These are phyloP conservation scores for Philaethria dido DNA, from an alignment of 2,888 invertebrate genomes.

Conservation along the genomic window DNA sequence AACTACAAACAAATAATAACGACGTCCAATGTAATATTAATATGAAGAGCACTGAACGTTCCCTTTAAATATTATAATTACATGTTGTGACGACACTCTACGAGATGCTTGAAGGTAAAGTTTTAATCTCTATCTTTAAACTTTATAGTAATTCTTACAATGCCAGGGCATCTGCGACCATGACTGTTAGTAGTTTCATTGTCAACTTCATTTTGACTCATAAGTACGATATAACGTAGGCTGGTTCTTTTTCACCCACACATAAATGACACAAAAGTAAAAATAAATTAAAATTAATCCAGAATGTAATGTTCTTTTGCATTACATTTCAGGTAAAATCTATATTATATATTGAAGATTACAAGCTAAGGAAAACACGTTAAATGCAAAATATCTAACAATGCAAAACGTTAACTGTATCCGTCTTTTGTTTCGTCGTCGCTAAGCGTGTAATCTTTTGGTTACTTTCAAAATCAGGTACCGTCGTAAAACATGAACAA, in stretches of 20 bases:
- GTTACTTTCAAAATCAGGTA: slow-evolving; percentile 23
- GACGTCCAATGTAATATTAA: slow-evolving; percentile 8
- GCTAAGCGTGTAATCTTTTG: slow-evolving; percentile 18
- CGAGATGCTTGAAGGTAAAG: slow-evolving; percentile 14
- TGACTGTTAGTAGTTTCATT: slow-evolving; percentile 38
- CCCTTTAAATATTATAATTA: slow-evolving; percentile 15
- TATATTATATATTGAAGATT: not conserved
- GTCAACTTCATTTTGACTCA: slow-evolving; percentile 38
- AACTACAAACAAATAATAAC: not conserved
- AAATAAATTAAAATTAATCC: slow-evolving; percentile 10
- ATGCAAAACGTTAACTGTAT: slow-evolving; percentile 23
- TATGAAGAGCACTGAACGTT: slow-evolving; percentile 3
- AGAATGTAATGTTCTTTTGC: not conserved
- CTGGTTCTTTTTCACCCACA: slow-evolving; percentile 29
- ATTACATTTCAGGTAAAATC: not conserved
- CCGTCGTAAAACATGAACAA: slow-evolving; percentile 7
- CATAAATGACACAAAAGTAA: slow-evolving; percentile 14
- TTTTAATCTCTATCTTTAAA: slow-evolving; percentile 25
- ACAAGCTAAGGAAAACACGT: slow-evolving; percentile 9
- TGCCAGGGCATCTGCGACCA: slow-evolving; percentile 33
- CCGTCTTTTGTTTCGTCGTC: slow-evolving; percentile 30
- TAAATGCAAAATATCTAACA: slow-evolving; percentile 18
- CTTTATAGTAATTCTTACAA: slow-evolving; percentile 26
- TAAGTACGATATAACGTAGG: slow-evolving; percentile 28
- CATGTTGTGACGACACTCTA: slow-evolving; percentile 4